Evolutionary conservation across 1,140 invertebrate species (phyloP).

Genomic region (Caerostris extrusa): DNA sequence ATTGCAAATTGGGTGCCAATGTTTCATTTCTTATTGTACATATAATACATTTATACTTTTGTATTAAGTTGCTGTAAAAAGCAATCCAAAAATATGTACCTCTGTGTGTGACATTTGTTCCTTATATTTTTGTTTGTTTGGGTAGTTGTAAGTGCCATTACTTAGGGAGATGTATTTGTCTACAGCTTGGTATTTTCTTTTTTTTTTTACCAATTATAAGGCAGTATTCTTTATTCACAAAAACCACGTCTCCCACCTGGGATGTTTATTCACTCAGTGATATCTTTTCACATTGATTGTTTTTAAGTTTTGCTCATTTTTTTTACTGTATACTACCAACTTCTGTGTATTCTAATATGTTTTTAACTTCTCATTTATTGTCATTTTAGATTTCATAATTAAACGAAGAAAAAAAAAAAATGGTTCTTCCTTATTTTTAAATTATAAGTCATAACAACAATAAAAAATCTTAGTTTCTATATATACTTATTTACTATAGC

Average conservation of each 20-base stretch:
- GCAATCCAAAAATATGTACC: constrained; percentile 54
- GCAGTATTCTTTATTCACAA: constrained; percentile 68
- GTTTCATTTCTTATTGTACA: constrained; percentile 58
- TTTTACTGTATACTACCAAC: constrained; percentile 67
- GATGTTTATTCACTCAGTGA: constrained; percentile 40
- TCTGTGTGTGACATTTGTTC: constrained; percentile 60
- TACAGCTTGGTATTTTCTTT: constrained; percentile 55
- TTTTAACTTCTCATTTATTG: constrained; percentile 65
- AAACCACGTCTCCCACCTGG: constrained; percentile 58
- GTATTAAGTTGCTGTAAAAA: constrained; percentile 66
- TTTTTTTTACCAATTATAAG: constrained; percentile 57
- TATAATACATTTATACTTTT: constrained; percentile 58
- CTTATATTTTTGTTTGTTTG: constrained; percentile 51
- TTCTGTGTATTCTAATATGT: constrained; percentile 60
- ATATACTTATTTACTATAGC: too few relatives aligned
- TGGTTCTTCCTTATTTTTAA: too few relatives aligned
- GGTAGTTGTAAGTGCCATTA: constrained; percentile 74
- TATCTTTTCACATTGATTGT: constrained; percentile 51
- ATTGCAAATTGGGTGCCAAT: constrained; percentile 64
- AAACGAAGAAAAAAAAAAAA: constrained; percentile 33
- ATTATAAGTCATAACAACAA: too few relatives aligned
- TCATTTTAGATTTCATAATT: constrained; percentile 75
- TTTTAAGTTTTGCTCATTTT: constrained; percentile 69
- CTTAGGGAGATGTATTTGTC: constrained; percentile 64
- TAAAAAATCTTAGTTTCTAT: too few relatives aligned